Conservation (phyloP, 53 echinoderm and acorn worm species). For the Holothuria scabra region DNA sequence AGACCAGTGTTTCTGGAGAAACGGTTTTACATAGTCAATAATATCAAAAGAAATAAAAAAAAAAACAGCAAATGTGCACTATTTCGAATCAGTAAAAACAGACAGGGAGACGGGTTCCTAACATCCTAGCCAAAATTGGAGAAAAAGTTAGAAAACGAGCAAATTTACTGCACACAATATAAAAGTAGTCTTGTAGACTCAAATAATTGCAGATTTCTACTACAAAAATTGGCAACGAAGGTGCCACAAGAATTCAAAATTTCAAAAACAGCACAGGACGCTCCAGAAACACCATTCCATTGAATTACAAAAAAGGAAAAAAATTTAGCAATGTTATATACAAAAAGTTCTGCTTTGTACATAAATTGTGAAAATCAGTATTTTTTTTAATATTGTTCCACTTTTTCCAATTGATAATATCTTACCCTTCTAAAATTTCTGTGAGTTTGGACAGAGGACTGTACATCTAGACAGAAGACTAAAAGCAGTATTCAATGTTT, state of each 20-base stretch:
- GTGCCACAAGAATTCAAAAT: neutral
- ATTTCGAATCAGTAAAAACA: constrained; percentile 7
- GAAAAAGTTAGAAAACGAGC: neutral
- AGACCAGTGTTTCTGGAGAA: constrained; percentile 38
- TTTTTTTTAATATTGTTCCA: too few relatives aligned
- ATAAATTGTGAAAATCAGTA: constrained; percentile 25
- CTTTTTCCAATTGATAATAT: too few relatives aligned
- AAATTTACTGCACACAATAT: constrained; percentile 49
- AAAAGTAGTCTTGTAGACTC: constrained; percentile 39
- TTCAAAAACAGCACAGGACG: constrained; percentile 3
- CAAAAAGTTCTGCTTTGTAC: constrained; percentile 45
- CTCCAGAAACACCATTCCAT: constrained; percentile 43
- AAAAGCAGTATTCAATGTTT: too few relatives aligned
- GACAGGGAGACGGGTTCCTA: constrained; percentile 1
- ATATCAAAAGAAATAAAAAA: neutral
- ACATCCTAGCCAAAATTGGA: neutral
- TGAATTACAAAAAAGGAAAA: constrained; percentile 2
- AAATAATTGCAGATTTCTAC: constrained; percentile 4
- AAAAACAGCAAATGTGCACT: constrained; percentile 10
- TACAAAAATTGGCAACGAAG: constrained; percentile 2
- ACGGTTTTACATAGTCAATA: too few relatives aligned
- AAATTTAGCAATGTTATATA: constrained; percentile 25
- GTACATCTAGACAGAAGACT: too few relatives aligned
- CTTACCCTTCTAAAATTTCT: too few relatives aligned
- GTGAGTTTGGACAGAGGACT: too few relatives aligned